Conservation (phyloP, 2,888 invertebrate genomes). For the Icerya purchasi region DNA sequence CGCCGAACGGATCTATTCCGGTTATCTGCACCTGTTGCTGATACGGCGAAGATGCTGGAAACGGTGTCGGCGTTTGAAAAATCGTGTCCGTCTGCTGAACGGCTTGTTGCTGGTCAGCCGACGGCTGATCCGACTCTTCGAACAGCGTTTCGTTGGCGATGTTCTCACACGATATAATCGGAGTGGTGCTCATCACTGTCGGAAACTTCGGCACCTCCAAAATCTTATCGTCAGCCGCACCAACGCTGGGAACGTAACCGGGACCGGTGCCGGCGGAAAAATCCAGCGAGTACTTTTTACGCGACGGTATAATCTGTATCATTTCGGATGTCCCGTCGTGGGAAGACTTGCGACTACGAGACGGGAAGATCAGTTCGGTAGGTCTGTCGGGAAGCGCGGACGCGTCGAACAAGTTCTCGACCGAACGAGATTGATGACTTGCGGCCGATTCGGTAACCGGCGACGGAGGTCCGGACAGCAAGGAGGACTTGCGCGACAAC, state of each 20-base stretch:
- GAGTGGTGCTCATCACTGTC: constrained; percentile 4
- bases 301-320: constrained; percentile 6
- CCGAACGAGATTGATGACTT: neutral
- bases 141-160: constrained; percentile 9
- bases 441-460: neutral
- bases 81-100: neutral
- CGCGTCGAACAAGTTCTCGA: neutral
- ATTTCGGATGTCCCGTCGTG: constrained; percentile 8
- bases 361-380: neutral
- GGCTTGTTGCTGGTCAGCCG: neutral
- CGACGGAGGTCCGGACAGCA: constrained; percentile 4
- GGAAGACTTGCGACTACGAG: constrained; percentile 5
- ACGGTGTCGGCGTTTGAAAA: neutral
- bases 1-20: neutral
- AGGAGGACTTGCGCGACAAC: constrained; percentile 6
- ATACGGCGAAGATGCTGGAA: neutral
- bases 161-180: constrained; percentile 8
- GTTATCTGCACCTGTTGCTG: neutral
- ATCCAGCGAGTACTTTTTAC: constrained; percentile 11
- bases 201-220: constrained; percentile 7
- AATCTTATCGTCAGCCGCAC: neutral
- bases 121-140: neutral
- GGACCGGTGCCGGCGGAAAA: neutral
- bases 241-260: neutral
- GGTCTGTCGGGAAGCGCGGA: neutral